Evolutionary conservation across 1,140 invertebrate species (phyloP).

Genomic region (Laodelphax striatellus): DNA sequence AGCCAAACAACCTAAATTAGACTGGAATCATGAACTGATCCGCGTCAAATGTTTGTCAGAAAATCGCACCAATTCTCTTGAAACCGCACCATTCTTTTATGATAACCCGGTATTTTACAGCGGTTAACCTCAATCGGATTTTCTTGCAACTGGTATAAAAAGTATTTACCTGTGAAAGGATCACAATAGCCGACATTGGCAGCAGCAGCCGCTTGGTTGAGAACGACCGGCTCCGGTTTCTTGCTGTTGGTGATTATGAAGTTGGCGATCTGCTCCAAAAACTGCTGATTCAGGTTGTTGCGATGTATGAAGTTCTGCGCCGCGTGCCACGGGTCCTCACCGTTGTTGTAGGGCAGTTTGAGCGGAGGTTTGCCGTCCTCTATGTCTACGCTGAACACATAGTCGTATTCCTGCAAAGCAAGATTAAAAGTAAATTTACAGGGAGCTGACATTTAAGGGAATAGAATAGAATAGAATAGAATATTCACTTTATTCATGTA

Average conservation of each 20-base stretch:
- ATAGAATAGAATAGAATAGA: no score
- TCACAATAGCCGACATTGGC: slow-evolving; percentile 44
- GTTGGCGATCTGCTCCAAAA: slow-evolving; percentile 89
- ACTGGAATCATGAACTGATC: no score
- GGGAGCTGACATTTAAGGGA: no score
- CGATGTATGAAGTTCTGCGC: slow-evolving; percentile 53
- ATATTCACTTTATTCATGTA: no score
- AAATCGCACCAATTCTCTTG: no score
- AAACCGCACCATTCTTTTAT: no score
- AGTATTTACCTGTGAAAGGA: slow-evolving; percentile 52
- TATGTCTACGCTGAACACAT: slow-evolving; percentile 88
- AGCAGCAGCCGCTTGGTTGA: slow-evolving; percentile 24
- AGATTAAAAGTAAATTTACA: neutral
- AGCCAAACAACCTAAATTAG: no score
- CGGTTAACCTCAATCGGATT: no score
- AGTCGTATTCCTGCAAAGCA: slow-evolving; percentile 73
- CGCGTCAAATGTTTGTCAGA: no score
- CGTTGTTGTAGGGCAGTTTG: slow-evolving; percentile 82
- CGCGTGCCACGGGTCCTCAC: slow-evolving; percentile 50
- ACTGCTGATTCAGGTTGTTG: slow-evolving; percentile 73
- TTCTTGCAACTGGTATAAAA: no score
- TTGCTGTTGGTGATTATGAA: slow-evolving; percentile 78
- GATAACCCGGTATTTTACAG: no score
- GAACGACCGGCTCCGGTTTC: slow-evolving; percentile 23
- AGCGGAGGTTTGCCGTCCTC: slow-evolving; percentile 77